Evolutionary conservation across 1,140 invertebrate species (phyloP), one percentile per base, ranked within the genome.

Genomic region (Plectrocnemia conspersa): DNA sequence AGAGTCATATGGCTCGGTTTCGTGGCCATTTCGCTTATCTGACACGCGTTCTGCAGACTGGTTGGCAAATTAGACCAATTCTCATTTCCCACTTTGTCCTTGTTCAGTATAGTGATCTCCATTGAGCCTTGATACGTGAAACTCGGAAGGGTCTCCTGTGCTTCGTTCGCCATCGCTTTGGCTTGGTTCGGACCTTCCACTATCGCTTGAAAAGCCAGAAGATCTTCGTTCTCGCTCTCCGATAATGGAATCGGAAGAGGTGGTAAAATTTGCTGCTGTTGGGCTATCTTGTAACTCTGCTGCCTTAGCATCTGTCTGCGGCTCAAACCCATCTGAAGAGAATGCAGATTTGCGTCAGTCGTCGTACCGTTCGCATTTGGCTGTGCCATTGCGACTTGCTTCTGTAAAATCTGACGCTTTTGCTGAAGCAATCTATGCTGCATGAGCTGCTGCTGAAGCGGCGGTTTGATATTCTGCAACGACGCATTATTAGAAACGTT

Each of bases 341-440:
- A 68, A 49, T 75, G 74, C 10, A 74, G 62, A 47, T 65, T 67
- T 52, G 73, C 62, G 42, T 71, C 72, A 56, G 56, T 32, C 6
- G 61, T 73, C 29, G 63, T 68, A 65, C 58, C 55, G 45, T 71
- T 65, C 73, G 66, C 81, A 29, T 56, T 56, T 18, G 58, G 38
- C 33, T 56, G 70, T 13, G 66, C 65, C 64, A 86, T 78, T 0
- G 85, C 84, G 58, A 82, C 82, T 64, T 89, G 87, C 68, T 89
- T 89, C 66, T 91, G 86, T 29, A 89, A 77, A 22, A 86, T 79
- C 66, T 89, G 87, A 3, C 88, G 74, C 66, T 90, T 89, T 59
- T 89, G 86, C 67, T 90, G 86, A 36, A 83, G 74, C 53, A 89
- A 67, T 33, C 86, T 73, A 61, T 88, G 86, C 61, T 89, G 86